Evolutionary conservation across 2,888 invertebrate species (phyloP).

Genomic region (Hydraecia micacea): DNA sequence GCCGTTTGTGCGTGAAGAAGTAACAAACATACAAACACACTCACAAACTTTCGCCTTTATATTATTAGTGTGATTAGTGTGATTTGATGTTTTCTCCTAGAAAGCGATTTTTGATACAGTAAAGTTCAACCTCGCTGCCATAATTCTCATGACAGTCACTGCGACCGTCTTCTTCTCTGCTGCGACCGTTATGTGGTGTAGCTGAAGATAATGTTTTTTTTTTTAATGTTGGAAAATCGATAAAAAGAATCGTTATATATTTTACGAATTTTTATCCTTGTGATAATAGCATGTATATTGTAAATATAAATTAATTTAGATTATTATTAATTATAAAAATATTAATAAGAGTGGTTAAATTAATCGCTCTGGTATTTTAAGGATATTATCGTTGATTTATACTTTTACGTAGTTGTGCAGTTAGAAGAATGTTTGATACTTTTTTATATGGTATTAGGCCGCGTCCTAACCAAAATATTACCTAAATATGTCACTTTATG

Average conservation of each 20-base stretch:
- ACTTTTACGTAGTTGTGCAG: background rate
- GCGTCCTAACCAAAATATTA: background rate
- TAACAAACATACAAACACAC: too few relatives aligned
- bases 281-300: slow-evolving; percentile 68
- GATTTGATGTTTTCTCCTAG: background rate
- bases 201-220: background rate
- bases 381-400: slow-evolving; percentile 32
- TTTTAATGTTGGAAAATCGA: background rate
- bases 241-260: slow-evolving; percentile 2
- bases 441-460: slow-evolving; percentile 2
- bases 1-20: too few relatives aligned
- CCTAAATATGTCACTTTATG: background rate
- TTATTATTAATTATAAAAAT: slow-evolving; percentile 14
- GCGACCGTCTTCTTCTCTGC: too few relatives aligned
- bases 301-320: slow-evolving; percentile 51
- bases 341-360: slow-evolving; percentile 54
- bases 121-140: background rate
- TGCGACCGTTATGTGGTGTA: background rate
- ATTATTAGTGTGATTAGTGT: background rate
- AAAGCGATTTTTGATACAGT: background rate
- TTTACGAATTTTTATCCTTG: slow-evolving; percentile 62
- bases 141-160: background rate
- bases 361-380: slow-evolving; percentile 50
- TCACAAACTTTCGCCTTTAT: too few relatives aligned
- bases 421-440: slow-evolving; percentile 2